A percentile compares a stretch with the other conserved stretches of the same genome.
Conservation (phyloP, 1,140 invertebrate species). For the Calephelis virginiensis region DNA sequence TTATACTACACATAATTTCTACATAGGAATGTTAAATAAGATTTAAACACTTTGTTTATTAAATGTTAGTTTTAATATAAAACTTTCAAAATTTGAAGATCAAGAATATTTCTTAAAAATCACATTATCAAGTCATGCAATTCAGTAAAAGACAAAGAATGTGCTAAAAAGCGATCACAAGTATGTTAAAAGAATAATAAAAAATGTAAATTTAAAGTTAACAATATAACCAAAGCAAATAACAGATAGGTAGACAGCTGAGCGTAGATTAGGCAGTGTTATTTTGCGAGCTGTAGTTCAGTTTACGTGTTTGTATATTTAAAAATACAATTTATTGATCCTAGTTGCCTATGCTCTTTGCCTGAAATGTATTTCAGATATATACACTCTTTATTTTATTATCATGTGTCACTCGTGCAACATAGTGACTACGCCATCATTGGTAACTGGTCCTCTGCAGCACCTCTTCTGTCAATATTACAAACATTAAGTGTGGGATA, state of each 20-base stretch:
- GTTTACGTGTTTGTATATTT: slow-evolving; percentile 45
- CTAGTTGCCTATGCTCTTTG: slow-evolving; percentile 55
- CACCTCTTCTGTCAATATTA: slow-evolving; percentile 49
- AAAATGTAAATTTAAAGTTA: slow-evolving; percentile 20
- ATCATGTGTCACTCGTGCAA: slow-evolving; percentile 47
- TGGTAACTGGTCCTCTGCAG: slow-evolving; percentile 69
- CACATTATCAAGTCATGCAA: neutral
- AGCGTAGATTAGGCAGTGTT: slow-evolving; percentile 75
- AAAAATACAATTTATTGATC: slow-evolving; percentile 32
- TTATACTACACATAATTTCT: neutral
- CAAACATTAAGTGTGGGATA: slow-evolving; percentile 56
- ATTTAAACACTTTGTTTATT: neutral
- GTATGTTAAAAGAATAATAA: slow-evolving; percentile 21
- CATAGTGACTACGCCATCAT: slow-evolving; percentile 39
- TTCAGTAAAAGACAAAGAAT: neutral
- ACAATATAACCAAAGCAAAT: slow-evolving; percentile 58
- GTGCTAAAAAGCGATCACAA: slow-evolving; percentile 10
- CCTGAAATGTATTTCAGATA: slow-evolving; percentile 40
- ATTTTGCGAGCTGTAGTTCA: slow-evolving; percentile 64
- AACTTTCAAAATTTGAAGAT: slow-evolving; percentile 1
- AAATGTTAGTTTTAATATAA: neutral
- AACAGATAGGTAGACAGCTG: slow-evolving; percentile 65
- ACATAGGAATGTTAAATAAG: neutral
- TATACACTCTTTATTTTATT: slow-evolving; percentile 29
- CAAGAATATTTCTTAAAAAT: neutral